These are phyloP conservation scores for Apamea sordens DNA, from an alignment of 2,888 invertebrate genomes.

Conservation along the genomic window DNA sequence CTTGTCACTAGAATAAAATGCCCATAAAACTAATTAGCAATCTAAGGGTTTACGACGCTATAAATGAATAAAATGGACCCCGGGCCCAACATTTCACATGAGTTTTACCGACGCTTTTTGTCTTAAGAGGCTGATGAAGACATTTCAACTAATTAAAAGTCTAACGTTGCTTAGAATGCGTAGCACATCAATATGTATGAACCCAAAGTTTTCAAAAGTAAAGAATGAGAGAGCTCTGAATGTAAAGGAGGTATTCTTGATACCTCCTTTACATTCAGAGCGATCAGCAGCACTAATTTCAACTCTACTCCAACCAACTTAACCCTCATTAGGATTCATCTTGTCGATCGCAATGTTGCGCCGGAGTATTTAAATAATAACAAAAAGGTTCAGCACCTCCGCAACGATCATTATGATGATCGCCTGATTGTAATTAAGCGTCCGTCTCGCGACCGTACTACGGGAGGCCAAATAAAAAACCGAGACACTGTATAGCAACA, in stretches of 20 bases:
- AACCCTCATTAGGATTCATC: conserved; percentile 49
- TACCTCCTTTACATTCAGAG: conserved; percentile 33
- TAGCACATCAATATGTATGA: conserved; percentile 79
- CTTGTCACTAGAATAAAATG: conserved; percentile 81
- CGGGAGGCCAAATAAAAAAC: conserved; percentile 73
- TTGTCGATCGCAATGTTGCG: conserved; percentile 33
- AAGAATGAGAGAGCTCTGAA: too few relatives aligned
- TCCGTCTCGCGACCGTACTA: conserved; percentile 56
- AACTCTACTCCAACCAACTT: conserved; percentile 48
- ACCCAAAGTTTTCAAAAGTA: conserved; percentile 52
- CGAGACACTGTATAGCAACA: conserved; percentile 75
- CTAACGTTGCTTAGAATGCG: conserved; percentile 74
- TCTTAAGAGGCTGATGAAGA: conserved; percentile 80
- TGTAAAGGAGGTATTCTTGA: too few relatives aligned
- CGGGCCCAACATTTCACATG: conserved; percentile 75
- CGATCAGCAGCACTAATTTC: conserved; percentile 47
- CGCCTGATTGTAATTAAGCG: conserved; percentile 70
- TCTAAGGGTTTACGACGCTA: conserved; percentile 83
- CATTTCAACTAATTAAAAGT: conserved; percentile 81
- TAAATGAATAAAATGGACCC: conserved; percentile 86
- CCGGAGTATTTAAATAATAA: conserved; percentile 64
- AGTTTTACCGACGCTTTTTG: conserved; percentile 79
- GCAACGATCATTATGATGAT: conserved; percentile 64
- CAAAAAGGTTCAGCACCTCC: conserved; percentile 69
- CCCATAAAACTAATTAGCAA: conserved; percentile 88